phyloP scores from a whole-genome alignment of 1,140 invertebrate species.

The Mactra quadrangularis region DNA sequence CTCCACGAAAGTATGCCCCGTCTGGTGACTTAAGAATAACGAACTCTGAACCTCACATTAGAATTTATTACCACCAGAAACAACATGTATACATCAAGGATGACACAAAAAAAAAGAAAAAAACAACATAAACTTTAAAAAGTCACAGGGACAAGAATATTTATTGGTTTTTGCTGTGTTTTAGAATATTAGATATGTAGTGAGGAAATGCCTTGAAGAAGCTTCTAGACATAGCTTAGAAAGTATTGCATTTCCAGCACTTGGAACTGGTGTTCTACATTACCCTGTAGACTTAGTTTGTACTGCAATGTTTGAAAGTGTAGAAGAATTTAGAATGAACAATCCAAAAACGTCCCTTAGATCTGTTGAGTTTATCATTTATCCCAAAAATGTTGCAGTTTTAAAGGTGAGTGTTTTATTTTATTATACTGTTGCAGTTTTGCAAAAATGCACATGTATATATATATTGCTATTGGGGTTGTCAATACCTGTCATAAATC shows the following conservation, averaged over 20 bases:
- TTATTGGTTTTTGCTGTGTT: too few species aligned
- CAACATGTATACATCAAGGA: too few species aligned
- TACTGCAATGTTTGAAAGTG: conserved; percentile 40
- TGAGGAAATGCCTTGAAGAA: neutral
- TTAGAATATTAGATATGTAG: conserved; percentile 16
- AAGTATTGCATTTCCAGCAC: conserved; percentile 56
- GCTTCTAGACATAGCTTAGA: neutral
- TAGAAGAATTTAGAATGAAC: conserved; percentile 13
- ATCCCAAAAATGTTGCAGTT: conserved; percentile 22
- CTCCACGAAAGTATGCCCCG: too few species aligned
- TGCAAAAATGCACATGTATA: neutral
- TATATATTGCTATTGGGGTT: neutral
- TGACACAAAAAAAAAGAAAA: too few species aligned
- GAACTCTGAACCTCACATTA: too few species aligned
- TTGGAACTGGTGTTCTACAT: conserved; percentile 48
- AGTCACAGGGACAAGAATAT: too few species aligned
- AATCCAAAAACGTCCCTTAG: neutral
- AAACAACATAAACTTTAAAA: neutral
- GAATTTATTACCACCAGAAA: too few species aligned
- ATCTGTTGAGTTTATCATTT: conserved; percentile 42
- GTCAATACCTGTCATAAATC: neutral
- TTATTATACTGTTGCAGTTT: neutral
- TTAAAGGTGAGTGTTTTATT: conserved; percentile 17
- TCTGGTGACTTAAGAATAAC: too few species aligned
- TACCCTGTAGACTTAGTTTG: conserved; percentile 38